A percentile compares a stretch with the other conserved stretches of the same genome.
Evolutionary conservation across 2,113 vertebrate species (phyloP).

Genomic region (Forbesichthys papilliferus): DNA sequence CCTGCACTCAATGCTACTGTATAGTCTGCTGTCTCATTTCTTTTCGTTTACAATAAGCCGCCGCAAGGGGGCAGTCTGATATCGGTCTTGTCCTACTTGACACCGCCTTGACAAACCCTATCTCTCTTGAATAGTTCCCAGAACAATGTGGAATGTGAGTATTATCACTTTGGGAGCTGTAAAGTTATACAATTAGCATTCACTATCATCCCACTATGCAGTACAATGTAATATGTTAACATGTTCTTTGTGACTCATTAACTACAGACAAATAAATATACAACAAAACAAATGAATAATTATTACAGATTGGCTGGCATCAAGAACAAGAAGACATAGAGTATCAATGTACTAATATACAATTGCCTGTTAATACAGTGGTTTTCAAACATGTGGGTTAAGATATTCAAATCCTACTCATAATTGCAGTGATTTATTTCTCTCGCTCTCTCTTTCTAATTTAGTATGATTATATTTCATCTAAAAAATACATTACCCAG

Average conservation of each 20-base stretch:
- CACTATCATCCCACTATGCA: constrained; percentile 6
- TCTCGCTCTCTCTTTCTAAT: no score
- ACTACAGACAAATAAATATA: neutral
- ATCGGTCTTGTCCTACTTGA: constrained; percentile 75
- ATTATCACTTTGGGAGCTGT: constrained; percentile 65
- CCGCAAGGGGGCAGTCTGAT: constrained; percentile 70
- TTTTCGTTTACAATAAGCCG: constrained; percentile 70
- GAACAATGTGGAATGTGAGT: constrained; percentile 82
- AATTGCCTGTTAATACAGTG: no score
- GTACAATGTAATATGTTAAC: constrained; percentile 1
- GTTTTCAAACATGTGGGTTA: no score
- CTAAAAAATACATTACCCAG: no score
- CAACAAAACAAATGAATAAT: constrained; percentile 4
- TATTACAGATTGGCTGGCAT: neutral
- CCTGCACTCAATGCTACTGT: constrained; percentile 66
- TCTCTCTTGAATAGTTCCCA: constrained; percentile 81
- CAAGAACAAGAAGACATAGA: no score
- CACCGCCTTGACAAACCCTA: constrained; percentile 73
- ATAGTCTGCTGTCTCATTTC: constrained; percentile 71
- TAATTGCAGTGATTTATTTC: no score
- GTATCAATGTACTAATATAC: no score
- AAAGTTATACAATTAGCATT: constrained; percentile 24
- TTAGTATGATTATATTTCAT: no score
- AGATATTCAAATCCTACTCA: no score
- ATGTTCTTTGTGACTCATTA: neutral